Conservation (phyloP, 2,797 vertebrate species). For the Synanceia verrucosa region DNA sequence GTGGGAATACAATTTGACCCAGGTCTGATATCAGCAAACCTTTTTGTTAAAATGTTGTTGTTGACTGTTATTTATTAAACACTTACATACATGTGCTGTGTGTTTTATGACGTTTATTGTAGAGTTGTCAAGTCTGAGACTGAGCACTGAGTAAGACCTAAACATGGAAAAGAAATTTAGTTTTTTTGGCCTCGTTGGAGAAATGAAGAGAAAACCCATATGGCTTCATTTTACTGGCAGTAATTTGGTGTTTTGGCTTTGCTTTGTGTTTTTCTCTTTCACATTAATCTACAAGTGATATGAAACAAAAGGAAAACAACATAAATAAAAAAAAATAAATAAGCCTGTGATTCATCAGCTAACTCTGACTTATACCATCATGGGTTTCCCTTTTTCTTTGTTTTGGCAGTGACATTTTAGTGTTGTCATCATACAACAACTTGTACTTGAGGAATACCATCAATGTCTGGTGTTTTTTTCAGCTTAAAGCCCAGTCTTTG, state of each 20-base stretch:
- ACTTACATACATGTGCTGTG: constrained; percentile 75
- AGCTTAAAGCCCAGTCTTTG: background rate
- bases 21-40: constrained; percentile 58
- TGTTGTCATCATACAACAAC: background rate
- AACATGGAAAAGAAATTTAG: background rate
- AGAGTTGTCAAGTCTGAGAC: background rate
- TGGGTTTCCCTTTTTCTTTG: constrained; percentile 24
- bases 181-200: constrained; percentile 11
- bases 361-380: constrained; percentile 31
- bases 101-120: constrained; percentile 43
- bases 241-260: constrained; percentile 45
- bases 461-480: background rate
- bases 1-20: constrained; percentile 59
- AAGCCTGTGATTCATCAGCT: constrained; percentile 6
- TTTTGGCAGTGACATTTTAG: constrained; percentile 37
- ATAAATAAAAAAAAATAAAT: too few species aligned
- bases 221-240: constrained; percentile 45
- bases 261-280: constrained; percentile 31
- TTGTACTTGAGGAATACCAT: background rate
- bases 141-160: background rate
- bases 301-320: constrained; percentile 11
- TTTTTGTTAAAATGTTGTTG: constrained; percentile 67
- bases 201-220: constrained; percentile 26
- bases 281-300: constrained; percentile 19
- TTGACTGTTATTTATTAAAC: constrained; percentile 98